A percentile compares a stretch with the other conserved stretches of the same genome.
Conservation (phyloP, 2,888 invertebrate species). For the Salticus scenicus region DNA sequence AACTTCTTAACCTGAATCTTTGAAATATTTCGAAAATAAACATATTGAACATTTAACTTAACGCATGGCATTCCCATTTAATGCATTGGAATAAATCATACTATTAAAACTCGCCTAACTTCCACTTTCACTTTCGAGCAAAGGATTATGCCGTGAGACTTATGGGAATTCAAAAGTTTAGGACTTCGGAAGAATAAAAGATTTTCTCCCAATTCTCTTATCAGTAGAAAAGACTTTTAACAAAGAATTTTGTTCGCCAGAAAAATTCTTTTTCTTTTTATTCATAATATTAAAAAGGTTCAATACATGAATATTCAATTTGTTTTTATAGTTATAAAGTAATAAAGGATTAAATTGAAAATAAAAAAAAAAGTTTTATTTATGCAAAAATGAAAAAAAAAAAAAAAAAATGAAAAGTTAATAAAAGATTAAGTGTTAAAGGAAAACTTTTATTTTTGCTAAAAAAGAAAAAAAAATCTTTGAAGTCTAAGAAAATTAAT, state of each 20-base stretch:
- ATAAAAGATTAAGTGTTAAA: no score
- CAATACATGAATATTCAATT: no score
- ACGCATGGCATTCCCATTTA: background rate
- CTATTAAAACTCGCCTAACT: background rate
- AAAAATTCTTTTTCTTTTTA: background rate
- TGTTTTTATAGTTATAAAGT: no score
- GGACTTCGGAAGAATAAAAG: background rate
- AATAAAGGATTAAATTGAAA: no score
- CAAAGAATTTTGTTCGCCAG: background rate
- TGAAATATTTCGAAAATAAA: background rate
- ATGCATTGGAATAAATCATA: constrained; percentile 3
- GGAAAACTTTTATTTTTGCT: no score
- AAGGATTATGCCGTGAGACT: background rate
- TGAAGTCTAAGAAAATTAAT: no score
- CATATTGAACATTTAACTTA: background rate
- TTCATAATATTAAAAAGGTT: background rate
- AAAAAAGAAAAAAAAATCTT: no score
- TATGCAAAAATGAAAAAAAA: no score
- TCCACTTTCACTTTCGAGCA: background rate
- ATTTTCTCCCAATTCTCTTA: background rate
- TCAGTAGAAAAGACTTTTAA: background rate
- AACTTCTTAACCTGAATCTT: background rate
- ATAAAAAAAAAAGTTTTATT: no score
- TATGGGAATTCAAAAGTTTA: constrained; percentile 3
- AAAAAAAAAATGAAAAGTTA: no score